Conservation (phyloP, 2,797 vertebrate genomes). For the Chaetophractus vellerosus region DNA sequence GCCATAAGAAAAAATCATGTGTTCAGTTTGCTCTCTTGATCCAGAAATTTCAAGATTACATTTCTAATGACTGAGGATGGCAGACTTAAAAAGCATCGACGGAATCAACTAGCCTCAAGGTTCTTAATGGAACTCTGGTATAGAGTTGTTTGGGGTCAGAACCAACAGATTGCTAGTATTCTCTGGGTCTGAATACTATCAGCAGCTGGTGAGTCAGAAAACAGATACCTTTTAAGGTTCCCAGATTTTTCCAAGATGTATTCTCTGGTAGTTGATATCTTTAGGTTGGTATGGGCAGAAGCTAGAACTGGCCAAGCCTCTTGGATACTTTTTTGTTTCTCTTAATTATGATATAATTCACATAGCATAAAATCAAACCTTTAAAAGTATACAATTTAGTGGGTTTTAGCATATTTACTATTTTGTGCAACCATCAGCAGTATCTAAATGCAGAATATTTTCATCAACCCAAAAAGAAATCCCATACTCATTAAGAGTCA, state of each 20-base stretch:
- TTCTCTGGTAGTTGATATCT: background rate
- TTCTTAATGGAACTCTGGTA: slow-evolving; percentile 66
- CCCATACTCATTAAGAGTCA: background rate
- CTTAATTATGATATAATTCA: background rate
- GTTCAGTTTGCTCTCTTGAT: background rate
- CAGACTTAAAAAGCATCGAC: background rate
- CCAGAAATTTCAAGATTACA: background rate
- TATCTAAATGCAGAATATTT: slow-evolving; percentile 44
- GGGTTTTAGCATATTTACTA: background rate
- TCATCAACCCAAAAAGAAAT: background rate
- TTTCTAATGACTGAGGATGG: background rate
- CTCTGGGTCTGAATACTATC: slow-evolving; percentile 59
- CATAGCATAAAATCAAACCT: background rate
- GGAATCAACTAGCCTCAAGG: slow-evolving; percentile 54
- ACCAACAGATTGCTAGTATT: slow-evolving; percentile 48
- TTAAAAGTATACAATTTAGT: slow-evolving; percentile 40
- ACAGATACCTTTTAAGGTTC: slow-evolving; percentile 47
- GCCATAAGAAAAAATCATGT: background rate
- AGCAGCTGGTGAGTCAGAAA: slow-evolving; percentile 7
- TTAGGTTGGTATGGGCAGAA: background rate
- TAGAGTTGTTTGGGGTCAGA: background rate
- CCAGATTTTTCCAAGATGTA: slow-evolving; percentile 12
- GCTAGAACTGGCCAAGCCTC: background rate
- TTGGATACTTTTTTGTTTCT: background rate
- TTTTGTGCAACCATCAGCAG: background rate